Conservation (phyloP, 2,113 vertebrate genomes). For the Oceanodroma tethys region DNA sequence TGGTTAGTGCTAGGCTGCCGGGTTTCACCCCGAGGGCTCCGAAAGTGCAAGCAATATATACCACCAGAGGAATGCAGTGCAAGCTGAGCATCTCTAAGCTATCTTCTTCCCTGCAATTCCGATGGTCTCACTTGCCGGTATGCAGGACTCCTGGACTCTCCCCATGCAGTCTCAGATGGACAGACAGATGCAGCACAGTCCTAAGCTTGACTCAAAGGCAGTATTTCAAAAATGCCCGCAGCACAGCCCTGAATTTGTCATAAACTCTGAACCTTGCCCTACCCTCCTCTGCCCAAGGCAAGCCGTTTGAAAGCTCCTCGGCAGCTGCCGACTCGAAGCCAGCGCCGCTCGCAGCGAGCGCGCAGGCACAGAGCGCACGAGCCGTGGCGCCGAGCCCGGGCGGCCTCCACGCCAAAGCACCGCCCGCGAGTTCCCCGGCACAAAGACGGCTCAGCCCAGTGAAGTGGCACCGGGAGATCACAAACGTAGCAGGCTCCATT, state of each 20-base stretch:
- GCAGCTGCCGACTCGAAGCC: not conserved
- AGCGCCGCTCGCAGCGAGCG: not conserved
- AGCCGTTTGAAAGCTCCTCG: not conserved
- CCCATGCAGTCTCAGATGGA: not conserved
- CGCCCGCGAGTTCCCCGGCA: not conserved
- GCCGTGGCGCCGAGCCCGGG: not conserved
- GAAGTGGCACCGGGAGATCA: not conserved
- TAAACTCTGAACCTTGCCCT: not conserved
- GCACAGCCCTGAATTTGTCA: not conserved
- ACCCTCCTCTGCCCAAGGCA: not conserved
- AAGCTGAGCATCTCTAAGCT: fast-evolving
- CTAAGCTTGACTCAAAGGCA: not conserved
- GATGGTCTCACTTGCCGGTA: fast-evolving
- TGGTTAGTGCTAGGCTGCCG: not conserved
- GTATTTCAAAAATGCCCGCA: not conserved
- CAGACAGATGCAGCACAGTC: not conserved
- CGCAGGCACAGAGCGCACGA: not conserved
- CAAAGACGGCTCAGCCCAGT: not conserved
- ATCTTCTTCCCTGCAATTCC: not conserved
- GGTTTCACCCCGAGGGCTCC: not conserved
- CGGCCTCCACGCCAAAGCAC: not conserved
- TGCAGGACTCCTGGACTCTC: not conserved
- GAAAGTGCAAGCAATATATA: fast-evolving
- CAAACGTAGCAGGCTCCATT: not conserved
- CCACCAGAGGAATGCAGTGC: not conserved